phyloP scores from a whole-genome alignment of 2,888 invertebrate species.

The Galerucella nymphaeae region DNA sequence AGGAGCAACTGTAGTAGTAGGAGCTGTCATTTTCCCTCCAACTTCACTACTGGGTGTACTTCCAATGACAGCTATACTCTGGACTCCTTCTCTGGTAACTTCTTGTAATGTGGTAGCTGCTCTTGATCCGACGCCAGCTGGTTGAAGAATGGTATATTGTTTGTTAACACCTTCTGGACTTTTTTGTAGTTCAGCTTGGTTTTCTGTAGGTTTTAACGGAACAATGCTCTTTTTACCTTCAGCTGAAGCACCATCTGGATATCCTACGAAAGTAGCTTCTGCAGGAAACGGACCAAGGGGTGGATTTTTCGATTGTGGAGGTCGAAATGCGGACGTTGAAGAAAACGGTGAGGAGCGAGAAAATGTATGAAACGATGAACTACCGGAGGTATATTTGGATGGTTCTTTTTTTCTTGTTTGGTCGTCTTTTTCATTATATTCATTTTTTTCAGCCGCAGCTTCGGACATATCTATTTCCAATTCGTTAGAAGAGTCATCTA shows the following conservation, averaged over 20 bases:
- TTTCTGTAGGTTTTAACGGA: constrained; percentile 63
- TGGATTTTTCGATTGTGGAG: constrained; percentile 66
- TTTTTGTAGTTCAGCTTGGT: constrained; percentile 54
- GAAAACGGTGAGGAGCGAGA: constrained; percentile 68
- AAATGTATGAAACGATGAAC: constrained; percentile 65
- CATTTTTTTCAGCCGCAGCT: constrained; percentile 73
- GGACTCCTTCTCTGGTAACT: constrained; percentile 72
- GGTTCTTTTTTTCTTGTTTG: constrained; percentile 66
- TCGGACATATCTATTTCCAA: constrained; percentile 84
- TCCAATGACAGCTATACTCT: constrained; percentile 66
- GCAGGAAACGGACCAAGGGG: constrained; percentile 72
- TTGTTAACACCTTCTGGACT: constrained; percentile 72
- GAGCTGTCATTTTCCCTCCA: constrained; percentile 55
- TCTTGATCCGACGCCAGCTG: constrained; percentile 82
- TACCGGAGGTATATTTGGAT: constrained; percentile 53
- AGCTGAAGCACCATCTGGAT: constrained; percentile 65
- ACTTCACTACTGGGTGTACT: constrained; percentile 61
- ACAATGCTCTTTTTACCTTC: constrained; percentile 67
- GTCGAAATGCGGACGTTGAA: constrained; percentile 83
- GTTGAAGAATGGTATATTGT: constrained; percentile 89
- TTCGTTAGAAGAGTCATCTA: constrained; percentile 82
- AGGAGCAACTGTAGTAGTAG: constrained; percentile 51
- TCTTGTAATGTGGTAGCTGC: constrained; percentile 87
- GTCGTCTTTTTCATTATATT: constrained; percentile 68
- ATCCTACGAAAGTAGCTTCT: constrained; percentile 81